Percentiles rank a stretch among this genome's conserved stretches.
Conservation (phyloP, 2,888 invertebrate genomes). For the Cosmorhoe ocellata region DNA sequence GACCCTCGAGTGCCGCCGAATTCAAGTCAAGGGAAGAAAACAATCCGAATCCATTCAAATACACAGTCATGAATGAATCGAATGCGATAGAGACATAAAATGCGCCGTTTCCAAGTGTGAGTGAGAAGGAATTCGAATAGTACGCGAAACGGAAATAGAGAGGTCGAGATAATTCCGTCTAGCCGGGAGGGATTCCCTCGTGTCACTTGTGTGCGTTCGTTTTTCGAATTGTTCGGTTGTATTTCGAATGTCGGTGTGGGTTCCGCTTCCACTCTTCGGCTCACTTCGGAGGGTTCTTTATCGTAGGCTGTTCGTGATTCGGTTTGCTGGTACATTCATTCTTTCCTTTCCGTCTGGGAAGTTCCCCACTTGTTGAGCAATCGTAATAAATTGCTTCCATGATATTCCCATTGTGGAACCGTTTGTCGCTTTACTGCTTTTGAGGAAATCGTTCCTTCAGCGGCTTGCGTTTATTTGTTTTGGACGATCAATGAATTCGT, state of each 20-base stretch:
- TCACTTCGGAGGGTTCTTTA: slow-evolving; percentile 60
- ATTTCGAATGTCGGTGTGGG: slow-evolving; percentile 71
- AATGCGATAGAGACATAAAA: slow-evolving; percentile 74
- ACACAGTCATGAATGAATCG: slow-evolving; percentile 76
- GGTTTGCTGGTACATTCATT: slow-evolving; percentile 59
- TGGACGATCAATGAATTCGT: slow-evolving; percentile 42
- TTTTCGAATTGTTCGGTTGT: slow-evolving; percentile 72
- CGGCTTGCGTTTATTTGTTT: slow-evolving; percentile 71
- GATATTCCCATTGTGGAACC: slow-evolving; percentile 79
- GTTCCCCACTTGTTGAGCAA: slow-evolving; percentile 78
- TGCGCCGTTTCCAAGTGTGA: slow-evolving; percentile 43
- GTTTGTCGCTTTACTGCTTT: slow-evolving; percentile 80
- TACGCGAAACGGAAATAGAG: slow-evolving; percentile 82
- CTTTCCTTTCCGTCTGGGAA: slow-evolving; percentile 67
- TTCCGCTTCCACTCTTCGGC: slow-evolving; percentile 50
- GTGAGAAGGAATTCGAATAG: slow-evolving; percentile 75
- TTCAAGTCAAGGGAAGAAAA: slow-evolving; percentile 58
- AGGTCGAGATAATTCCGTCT: slow-evolving; percentile 80
- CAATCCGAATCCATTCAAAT: slow-evolving; percentile 76
- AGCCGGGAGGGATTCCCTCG: slow-evolving; percentile 81
- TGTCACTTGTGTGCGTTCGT: slow-evolving; percentile 80
- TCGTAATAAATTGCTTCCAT: slow-evolving; percentile 81
- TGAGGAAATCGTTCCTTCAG: slow-evolving; percentile 76
- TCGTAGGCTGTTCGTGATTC: slow-evolving; percentile 47
- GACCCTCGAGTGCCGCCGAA: slow-evolving; percentile 56